Evolutionary conservation across 2,888 invertebrate genomes (phyloP), one percentile per base, ranked within the genome.

Genomic region (Sinotaia quadrata): DNA sequence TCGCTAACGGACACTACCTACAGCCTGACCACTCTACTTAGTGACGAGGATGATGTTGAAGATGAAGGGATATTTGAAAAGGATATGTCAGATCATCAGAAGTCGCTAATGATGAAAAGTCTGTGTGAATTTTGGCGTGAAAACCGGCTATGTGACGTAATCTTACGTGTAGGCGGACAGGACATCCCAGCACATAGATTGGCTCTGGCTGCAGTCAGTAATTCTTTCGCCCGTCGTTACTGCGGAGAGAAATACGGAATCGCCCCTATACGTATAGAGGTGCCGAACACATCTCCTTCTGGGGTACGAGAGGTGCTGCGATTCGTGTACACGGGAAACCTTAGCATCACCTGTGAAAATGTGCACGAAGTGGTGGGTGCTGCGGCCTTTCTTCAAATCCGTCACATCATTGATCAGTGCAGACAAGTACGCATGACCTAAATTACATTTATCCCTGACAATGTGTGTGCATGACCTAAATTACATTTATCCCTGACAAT

Each of bases 161-260:
- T 73, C 0, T 65, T 79, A 15, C 71, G 68, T 18, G 74, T 75
- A 2, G 71, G 67, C 2, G 74, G 73, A 0, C 69, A 75, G 18
- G 73, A 72, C 18, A 74, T 78, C 52, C 68, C 72, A 12, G 79
- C 77, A 10, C 84, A 84, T 71, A 80, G 77, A 41, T 71, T 84
- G 27, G 81, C 81, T 2, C 63, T 84, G 27, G 84, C 83, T 0
- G 82, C 83, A 1, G 72, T 75, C 68, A 82, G 83, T 59, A 73
- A 76, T 54, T 65, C 72, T 7, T 78, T 81, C 66, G 68, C 77
- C 1, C 60, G 67, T 33, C 60, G 74, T 3, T 75, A 71, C 44
- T 70, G 75, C 44, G 68, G 71, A 15, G 51, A 71, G 68, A 58
- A 47, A 60, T 10, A 12, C n/a, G 27, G 24, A n/a, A 2, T 68